phyloP scores from a whole-genome alignment of 2,797 vertebrate genomes.

The Amblyraja radiata region DNA sequence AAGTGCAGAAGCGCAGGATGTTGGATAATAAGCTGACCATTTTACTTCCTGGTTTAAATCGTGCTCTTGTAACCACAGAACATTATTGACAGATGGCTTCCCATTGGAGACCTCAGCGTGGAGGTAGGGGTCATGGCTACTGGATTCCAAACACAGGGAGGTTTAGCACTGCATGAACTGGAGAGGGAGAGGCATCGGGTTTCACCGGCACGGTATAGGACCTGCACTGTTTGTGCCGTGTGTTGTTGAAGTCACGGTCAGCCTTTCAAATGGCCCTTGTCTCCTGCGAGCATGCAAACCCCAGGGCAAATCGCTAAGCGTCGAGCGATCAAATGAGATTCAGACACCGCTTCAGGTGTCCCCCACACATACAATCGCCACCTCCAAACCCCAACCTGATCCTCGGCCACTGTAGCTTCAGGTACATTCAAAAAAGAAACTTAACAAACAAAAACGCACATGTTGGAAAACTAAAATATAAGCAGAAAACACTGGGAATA shows the following conservation, averaged over 20 bases:
- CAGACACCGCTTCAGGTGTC: no score
- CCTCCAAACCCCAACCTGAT: neutral
- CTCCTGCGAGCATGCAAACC: neutral
- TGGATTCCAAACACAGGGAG: neutral
- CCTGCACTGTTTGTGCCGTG: neutral
- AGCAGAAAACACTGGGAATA: no score
- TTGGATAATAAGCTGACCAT: neutral
- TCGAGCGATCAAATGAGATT: neutral
- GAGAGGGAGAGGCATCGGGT: constrained; percentile 45
- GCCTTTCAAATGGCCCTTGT: neutral
- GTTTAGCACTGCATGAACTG: neutral
- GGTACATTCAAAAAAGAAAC: neutral
- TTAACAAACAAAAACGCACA: no score
- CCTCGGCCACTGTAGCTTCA: neutral
- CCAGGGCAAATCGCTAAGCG: neutral
- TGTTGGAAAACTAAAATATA: no score
- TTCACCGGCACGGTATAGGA: no score
- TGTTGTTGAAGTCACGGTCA: neutral
- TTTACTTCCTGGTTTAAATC: constrained; percentile 22
- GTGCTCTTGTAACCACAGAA: constrained; percentile 24
- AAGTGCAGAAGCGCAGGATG: constrained; percentile 21
- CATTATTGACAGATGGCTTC: constrained; percentile 37
- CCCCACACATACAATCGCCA: neutral
- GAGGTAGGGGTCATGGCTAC: neutral
- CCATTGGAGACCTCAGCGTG: neutral